These are phyloP conservation scores for Aproaerema taeniolella DNA, from an alignment of 2,888 invertebrate species.

Conservation along the genomic window DNA sequence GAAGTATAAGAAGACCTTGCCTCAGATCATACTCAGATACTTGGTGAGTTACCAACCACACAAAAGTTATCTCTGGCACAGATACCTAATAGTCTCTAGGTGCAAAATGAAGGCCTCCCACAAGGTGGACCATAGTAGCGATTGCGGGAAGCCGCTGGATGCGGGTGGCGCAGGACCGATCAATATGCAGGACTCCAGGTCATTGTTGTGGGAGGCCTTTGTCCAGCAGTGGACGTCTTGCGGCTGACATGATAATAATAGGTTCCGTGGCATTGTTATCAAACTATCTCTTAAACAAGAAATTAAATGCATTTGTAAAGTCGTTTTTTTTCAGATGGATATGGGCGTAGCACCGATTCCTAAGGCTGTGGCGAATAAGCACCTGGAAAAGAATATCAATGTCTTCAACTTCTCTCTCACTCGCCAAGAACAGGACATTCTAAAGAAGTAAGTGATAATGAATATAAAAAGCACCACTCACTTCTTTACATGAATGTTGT, in stretches of 20 bases:
- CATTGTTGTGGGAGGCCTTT: no score
- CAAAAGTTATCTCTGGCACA: not conserved
- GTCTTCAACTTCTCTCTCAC: slow-evolving; percentile 53
- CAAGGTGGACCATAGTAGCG: no score
- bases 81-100: not conserved
- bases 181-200: no score
- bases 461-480: no score
- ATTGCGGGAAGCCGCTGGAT: no score
- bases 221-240: no score
- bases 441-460: slow-evolving; percentile 23
- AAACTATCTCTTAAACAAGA: not conserved
- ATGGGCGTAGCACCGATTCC: slow-evolving; percentile 56
- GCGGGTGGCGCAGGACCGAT: no score
- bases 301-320: no score
- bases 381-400: slow-evolving; percentile 45
- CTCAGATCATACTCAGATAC: slow-evolving; percentile 81
- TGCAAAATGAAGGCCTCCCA: no score
- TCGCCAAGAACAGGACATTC: slow-evolving; percentile 30
- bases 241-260: no score
- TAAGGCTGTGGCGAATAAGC: slow-evolving; percentile 41
- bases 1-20: slow-evolving; percentile 80
- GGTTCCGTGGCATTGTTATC: not conserved
- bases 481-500: no score
- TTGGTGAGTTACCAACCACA: slow-evolving; percentile 61
- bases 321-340: slow-evolving; percentile 46